A percentile compares a stretch with the other conserved stretches of the same genome.
Evolutionary conservation across 1,140 invertebrate genomes (phyloP).

Genomic region (Pseudomyrmex gracilis): DNA sequence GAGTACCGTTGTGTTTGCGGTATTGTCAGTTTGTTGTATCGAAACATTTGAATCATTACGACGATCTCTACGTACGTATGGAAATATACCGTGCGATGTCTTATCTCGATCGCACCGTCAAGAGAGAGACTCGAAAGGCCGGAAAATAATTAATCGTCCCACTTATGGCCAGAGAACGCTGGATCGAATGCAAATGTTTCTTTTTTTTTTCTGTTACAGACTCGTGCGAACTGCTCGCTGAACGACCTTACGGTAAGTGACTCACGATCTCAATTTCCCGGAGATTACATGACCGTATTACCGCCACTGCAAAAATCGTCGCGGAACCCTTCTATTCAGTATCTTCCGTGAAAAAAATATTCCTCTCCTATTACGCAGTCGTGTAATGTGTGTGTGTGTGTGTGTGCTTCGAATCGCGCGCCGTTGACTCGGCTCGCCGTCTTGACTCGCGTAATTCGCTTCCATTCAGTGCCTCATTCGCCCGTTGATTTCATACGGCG

Average conservation of each 20-base stretch:
- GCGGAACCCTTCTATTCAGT: constrained; percentile 52
- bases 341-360: constrained; percentile 65
- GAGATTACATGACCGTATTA: constrained; percentile 59
- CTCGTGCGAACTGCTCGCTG: constrained; percentile 79
- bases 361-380: constrained; percentile 58
- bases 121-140: neutral
- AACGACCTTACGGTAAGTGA: constrained; percentile 82
- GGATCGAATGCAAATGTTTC: constrained; percentile 48
- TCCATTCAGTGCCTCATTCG: constrained; percentile 59
- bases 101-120: constrained; percentile 43
- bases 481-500: constrained; percentile 55
- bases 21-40: constrained; percentile 34
- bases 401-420: constrained; percentile 48
- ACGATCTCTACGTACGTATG: neutral
- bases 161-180: constrained; percentile 23
- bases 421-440: constrained; percentile 41
- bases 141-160: constrained; percentile 52
- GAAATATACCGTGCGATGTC: constrained; percentile 4
- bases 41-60: constrained; percentile 36
- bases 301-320: constrained; percentile 54
- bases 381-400: no score
- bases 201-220: constrained; percentile 78
- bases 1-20: neutral
- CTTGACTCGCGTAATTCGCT: constrained; percentile 55
- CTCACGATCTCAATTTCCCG: constrained; percentile 63